These are phyloP conservation scores for Macrotus californicus DNA, from an alignment of 2,113 vertebrate species.

Conservation along the genomic window DNA sequence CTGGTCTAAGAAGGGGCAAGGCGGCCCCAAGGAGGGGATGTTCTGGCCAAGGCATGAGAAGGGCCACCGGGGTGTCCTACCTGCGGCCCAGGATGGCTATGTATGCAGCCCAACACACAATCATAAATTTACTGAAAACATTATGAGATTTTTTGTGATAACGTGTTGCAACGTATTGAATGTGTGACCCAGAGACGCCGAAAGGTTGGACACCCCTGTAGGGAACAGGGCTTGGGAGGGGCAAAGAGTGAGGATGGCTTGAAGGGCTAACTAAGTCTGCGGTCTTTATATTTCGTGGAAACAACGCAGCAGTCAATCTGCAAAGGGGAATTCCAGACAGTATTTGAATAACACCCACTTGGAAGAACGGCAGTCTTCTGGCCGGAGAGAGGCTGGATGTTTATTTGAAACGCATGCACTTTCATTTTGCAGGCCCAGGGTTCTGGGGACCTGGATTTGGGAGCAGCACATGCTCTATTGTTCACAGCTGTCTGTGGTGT, in stretches of 20 bases:
- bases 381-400: background rate
- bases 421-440: background rate
- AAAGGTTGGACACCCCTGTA: too few species aligned
- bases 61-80: too few species aligned
- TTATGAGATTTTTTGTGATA: too few species aligned
- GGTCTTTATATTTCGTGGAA: rapidly evolving
- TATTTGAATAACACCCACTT: background rate
- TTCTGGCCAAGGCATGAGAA: background rate
- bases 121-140: too few species aligned
- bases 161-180: too few species aligned
- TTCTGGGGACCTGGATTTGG: background rate
- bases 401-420: background rate
- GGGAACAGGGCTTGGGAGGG: too few species aligned
- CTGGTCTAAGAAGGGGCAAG: background rate
- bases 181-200: too few species aligned
- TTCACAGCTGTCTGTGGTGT: background rate
- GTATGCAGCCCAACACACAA: too few species aligned
- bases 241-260: background rate
- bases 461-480: background rate
- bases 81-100: too few species aligned
- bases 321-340: background rate
- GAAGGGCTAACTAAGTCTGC: background rate
- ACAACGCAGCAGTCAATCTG: background rate
- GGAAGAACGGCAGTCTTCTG: background rate
- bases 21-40: background rate